Evolutionary conservation across 2,113 vertebrate species (phyloP).

Genomic region (Holacanthus passer): DNA sequence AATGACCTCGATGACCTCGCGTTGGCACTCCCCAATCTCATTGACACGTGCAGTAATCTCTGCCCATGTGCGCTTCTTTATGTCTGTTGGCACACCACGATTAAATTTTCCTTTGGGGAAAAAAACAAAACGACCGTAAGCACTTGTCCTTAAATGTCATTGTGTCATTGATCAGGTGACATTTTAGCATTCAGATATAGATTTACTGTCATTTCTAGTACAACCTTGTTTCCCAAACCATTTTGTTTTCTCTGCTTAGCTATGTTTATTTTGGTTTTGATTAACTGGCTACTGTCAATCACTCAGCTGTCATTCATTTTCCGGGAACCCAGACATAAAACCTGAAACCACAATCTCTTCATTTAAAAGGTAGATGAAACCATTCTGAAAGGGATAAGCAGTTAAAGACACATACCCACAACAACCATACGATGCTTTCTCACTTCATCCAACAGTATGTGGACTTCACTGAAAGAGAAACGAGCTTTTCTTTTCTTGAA

Average conservation of each 20-base stretch:
- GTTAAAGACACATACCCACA: conserved; percentile 77
- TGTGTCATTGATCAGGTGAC: neutral
- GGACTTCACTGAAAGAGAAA: conserved; percentile 86
- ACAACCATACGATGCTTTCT: conserved; percentile 83
- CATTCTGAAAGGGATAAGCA: neutral
- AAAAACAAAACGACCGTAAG: neutral
- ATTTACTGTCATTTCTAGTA: neutral
- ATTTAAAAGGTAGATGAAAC: neutral
- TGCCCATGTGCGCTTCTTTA: conserved; percentile 85
- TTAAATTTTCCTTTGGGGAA: conserved; percentile 83
- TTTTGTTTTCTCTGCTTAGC: neutral
- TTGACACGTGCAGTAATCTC: conserved; percentile 85
- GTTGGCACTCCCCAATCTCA: conserved; percentile 85
- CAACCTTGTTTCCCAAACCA: neutral
- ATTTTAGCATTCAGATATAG: neutral
- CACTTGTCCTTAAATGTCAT: neutral
- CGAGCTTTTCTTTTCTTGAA: conserved; percentile 86
- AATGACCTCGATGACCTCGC: conserved; percentile 85
- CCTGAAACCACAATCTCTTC: neutral
- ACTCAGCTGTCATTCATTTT: neutral
- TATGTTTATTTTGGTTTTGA: neutral
- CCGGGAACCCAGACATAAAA: neutral
- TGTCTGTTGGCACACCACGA: conserved; percentile 79
- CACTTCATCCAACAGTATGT: conserved; percentile 87
- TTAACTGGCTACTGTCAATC: neutral